A percentile compares a stretch with the other conserved stretches of the same genome.
phyloP scores from a whole-genome alignment of 2,888 invertebrate species.

The Caenorhabditis sulstoni region DNA sequence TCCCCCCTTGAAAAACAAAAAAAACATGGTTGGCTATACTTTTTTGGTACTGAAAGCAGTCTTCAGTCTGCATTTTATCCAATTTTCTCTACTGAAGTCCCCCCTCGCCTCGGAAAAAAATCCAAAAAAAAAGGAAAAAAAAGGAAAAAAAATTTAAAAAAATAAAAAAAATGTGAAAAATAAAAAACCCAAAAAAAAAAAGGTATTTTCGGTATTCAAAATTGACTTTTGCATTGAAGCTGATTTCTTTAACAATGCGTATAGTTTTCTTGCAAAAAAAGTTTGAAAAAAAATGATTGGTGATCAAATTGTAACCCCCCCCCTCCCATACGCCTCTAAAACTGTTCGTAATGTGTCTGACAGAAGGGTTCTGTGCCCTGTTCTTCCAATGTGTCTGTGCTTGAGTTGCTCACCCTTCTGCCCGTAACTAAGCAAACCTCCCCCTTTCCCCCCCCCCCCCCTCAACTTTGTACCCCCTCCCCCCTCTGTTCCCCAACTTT shows the following conservation, averaged over 20 bases:
- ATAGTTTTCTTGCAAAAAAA: slow-evolving; percentile 41
- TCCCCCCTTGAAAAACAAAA: not conserved
- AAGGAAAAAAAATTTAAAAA: slow-evolving; percentile 29
- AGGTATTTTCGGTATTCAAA: slow-evolving; percentile 32
- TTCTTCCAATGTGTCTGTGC: no score
- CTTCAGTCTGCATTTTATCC: slow-evolving; percentile 45
- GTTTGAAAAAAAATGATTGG: slow-evolving; percentile 10
- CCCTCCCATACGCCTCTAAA: not conserved
- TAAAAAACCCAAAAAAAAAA: slow-evolving; percentile 22
- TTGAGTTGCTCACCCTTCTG: no score
- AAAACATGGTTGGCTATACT: slow-evolving; percentile 46
- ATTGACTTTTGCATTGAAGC: slow-evolving; percentile 44
- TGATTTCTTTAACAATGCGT: slow-evolving; percentile 50
- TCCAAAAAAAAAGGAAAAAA: slow-evolving; percentile 8
- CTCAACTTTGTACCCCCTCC: no score
- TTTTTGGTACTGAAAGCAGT: slow-evolving; percentile 50
- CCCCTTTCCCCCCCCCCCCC: no score
- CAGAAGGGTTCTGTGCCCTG: no score
- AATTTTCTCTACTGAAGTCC: slow-evolving; percentile 38
- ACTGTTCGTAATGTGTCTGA: slow-evolving; percentile 16
- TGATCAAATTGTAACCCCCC: slow-evolving; percentile 10
- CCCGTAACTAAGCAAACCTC: no score
- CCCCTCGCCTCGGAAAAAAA: slow-evolving; percentile 5
- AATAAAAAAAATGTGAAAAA: slow-evolving; percentile 22
- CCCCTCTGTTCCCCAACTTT: no score